These are phyloP conservation scores for Lapara coniferarum DNA, from an alignment of 2,888 invertebrate species.

Conservation along the genomic window DNA sequence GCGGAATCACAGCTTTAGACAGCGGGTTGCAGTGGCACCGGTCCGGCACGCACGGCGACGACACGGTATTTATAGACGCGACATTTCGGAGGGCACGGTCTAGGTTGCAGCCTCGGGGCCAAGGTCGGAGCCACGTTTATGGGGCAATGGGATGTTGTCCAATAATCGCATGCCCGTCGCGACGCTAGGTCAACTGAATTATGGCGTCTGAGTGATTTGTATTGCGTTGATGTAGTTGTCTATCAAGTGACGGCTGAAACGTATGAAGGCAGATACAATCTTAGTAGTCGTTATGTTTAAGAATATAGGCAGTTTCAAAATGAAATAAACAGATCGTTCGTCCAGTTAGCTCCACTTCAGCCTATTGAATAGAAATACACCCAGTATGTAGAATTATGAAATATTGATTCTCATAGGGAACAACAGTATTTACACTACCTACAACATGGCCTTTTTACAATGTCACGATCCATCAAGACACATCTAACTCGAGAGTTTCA, in stretches of 20 bases:
- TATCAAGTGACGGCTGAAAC: neutral
- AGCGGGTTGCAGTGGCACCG: neutral
- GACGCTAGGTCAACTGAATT: conserved; percentile 1
- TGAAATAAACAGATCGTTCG: no score
- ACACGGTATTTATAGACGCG: conserved; percentile 34
- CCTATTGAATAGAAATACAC: no score
- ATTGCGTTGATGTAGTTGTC: neutral
- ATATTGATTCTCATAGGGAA: no score
- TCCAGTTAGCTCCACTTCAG: no score
- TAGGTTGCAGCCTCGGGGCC: conserved; percentile 30
- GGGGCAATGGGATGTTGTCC: conserved; percentile 20
- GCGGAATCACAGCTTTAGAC: no score
- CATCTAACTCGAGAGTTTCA: neutral
- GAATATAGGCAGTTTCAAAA: no score
- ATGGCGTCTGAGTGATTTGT: neutral
- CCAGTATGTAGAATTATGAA: no score
- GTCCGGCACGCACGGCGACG: conserved; percentile 28
- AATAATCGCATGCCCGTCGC: neutral
- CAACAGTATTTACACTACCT: no score
- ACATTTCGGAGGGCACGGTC: conserved; percentile 30
- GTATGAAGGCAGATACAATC: neutral
- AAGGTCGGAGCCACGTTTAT: conserved; percentile 26
- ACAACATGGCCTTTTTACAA: neutral
- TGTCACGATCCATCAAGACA: neutral
- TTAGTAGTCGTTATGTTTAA: no score